A percentile compares a stretch with the other conserved stretches of the same genome.
Evolutionary conservation across 2,888 invertebrate species (phyloP).

Genomic region (Sarcophaga subvicina): DNA sequence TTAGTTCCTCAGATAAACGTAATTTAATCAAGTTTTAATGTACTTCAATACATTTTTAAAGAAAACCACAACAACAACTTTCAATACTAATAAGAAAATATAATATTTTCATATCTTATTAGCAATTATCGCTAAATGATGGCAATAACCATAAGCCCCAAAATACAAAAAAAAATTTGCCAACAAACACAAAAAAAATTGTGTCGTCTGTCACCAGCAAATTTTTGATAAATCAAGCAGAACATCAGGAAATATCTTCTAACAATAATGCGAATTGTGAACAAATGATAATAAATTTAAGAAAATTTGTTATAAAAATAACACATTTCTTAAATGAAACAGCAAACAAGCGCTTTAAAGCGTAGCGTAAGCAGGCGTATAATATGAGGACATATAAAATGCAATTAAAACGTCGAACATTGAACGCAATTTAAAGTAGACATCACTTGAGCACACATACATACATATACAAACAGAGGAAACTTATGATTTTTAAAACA

Average conservation of each 20-base stretch:
- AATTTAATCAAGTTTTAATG: constrained; percentile 9
- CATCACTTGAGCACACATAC: neutral
- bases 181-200: too few species aligned
- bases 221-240: too few species aligned
- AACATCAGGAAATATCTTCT: too few species aligned
- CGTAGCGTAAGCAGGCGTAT: neutral
- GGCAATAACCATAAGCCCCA: neutral
- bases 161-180: neutral
- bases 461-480: too few species aligned
- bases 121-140: neutral
- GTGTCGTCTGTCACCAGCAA: too few species aligned
- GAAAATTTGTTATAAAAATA: too few species aligned
- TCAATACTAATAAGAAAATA: constrained; percentile 1
- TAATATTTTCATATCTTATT: constrained; percentile 8
- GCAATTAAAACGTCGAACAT: constrained; percentile 33
- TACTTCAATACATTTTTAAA: neutral
- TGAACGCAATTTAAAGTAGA: constrained; percentile 52
- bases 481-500: neutral
- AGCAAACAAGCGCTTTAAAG: neutral
- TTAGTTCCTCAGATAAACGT: neutral
- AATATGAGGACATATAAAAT: neutral
- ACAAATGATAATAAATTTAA: too few species aligned
- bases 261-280: too few species aligned
- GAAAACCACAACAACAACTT: neutral
- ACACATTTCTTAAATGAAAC: too few species aligned